A percentile compares a stretch with the other conserved stretches of the same genome.
Evolutionary conservation across 1,140 invertebrate species (phyloP).

Genomic region (Lordiphosa stackelbergi): DNA sequence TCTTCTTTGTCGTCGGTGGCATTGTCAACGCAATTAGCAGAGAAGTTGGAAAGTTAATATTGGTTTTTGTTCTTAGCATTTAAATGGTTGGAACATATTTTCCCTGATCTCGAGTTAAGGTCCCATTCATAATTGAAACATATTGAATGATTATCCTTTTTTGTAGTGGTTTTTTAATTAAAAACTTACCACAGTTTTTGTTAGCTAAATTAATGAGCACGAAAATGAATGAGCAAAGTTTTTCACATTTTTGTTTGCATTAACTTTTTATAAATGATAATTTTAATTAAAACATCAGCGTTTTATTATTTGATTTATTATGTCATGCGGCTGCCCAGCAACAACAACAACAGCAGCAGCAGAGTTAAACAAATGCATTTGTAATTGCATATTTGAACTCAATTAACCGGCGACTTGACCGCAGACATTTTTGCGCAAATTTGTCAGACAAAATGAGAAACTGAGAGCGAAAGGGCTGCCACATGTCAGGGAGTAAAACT

Average conservation of each 20-base stretch:
- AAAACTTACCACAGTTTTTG: constrained; percentile 53
- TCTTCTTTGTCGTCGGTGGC: constrained; percentile 12
- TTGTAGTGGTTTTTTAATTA: constrained; percentile 53
- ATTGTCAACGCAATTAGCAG: constrained; percentile 68
- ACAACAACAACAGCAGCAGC: constrained; percentile 21
- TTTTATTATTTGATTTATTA: constrained; percentile 66
- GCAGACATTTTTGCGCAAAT: constrained; percentile 44
- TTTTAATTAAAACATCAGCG: constrained; percentile 66
- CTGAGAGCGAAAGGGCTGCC: background rate
- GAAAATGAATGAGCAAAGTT: constrained; percentile 7
- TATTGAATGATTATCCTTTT: constrained; percentile 30
- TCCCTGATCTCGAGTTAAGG: constrained; percentile 10
- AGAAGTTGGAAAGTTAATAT: constrained; percentile 61
- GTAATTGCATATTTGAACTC: constrained; percentile 69
- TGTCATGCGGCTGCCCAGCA: constrained; percentile 20
- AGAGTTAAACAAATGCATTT: constrained; percentile 52
- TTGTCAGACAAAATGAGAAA: constrained; percentile 18
- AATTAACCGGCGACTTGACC: constrained; percentile 53
- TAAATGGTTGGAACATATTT: constrained; percentile 47
- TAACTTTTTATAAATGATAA: constrained; percentile 14
- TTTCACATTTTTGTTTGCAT: constrained; percentile 8
- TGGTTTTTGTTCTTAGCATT: constrained; percentile 48
- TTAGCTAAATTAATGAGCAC: constrained; percentile 43
- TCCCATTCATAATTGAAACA: constrained; percentile 29
- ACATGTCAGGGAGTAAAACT: background rate